Conservation (phyloP, 2,888 invertebrate genomes). For the Pandemis corylana region DNA sequence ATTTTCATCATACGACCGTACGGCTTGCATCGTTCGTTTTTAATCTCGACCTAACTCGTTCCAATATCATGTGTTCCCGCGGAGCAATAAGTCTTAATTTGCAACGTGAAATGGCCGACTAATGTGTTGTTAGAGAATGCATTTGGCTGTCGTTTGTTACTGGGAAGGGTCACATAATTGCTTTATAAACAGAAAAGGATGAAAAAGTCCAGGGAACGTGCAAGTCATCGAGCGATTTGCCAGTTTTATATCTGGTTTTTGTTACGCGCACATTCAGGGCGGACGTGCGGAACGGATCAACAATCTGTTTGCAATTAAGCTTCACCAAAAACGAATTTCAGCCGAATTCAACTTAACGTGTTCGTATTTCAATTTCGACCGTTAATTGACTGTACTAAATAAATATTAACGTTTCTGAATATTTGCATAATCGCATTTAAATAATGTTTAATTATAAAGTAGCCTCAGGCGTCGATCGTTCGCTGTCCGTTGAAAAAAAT, state of each 20-base stretch:
- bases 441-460: background rate
- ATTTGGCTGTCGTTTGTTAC: constrained; percentile 47
- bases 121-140: constrained; percentile 49
- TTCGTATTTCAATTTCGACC: constrained; percentile 26
- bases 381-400: constrained; percentile 10
- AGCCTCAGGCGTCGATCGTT: background rate
- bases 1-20: background rate
- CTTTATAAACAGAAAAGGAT: constrained; percentile 66
- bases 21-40: constrained; percentile 23
- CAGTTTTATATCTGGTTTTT: constrained; percentile 50
- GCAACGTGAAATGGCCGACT: constrained; percentile 6
- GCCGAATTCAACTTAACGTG: background rate
- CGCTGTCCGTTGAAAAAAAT: background rate
- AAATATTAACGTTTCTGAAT: background rate
- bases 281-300: constrained; percentile 44
- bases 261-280: constrained; percentile 48
- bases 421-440: background rate
- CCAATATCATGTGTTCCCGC: constrained; percentile 12
- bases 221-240: constrained; percentile 53
- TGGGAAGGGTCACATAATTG: constrained; percentile 64
- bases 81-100: constrained; percentile 36
- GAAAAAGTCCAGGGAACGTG: constrained; percentile 58
- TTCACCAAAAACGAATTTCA: constrained; percentile 5
- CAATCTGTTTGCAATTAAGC: constrained; percentile 38
- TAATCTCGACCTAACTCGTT: constrained; percentile 25